phyloP scores from a whole-genome alignment of 2,113 vertebrate genomes.

The Sturnira hondurensis region DNA sequence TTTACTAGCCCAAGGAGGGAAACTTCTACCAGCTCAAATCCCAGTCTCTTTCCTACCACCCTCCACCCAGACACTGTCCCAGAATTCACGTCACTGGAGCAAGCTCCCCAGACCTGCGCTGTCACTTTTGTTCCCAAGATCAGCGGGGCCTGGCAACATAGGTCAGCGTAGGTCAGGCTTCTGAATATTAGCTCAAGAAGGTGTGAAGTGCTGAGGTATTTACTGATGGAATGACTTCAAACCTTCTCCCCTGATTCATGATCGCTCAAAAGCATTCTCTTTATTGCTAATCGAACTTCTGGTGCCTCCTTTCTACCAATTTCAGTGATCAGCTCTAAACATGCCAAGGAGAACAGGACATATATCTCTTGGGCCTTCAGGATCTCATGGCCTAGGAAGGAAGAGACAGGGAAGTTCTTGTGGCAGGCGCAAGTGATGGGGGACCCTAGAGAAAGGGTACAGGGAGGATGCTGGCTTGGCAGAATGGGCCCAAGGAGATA shows the following conservation, averaged over 20 bases:
- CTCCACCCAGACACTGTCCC: not conserved
- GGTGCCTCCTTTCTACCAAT: not conserved
- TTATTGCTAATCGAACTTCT: not conserved
- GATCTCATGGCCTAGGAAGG: not conserved
- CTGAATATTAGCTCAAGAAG: not conserved
- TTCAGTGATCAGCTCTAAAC: not conserved
- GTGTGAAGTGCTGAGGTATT: not conserved
- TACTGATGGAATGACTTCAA: not conserved
- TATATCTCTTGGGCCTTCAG: not conserved
- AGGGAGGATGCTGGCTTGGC: not conserved
- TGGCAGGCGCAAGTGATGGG: not conserved
- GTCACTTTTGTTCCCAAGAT: not conserved
- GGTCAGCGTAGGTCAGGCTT: not conserved
- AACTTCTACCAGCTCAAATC: not conserved
- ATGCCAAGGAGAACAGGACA: not conserved
- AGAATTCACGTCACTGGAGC: not conserved
- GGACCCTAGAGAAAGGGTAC: not conserved
- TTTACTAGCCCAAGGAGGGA: not conserved
- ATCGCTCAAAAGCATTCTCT: not conserved
- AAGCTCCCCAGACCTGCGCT: rapidly evolving
- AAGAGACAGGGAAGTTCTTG: not conserved
- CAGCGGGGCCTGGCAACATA: not conserved
- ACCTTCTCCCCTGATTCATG: not conserved
- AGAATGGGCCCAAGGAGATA: not conserved
- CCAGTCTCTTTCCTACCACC: not conserved